These are phyloP conservation scores for Ahaetulla prasina DNA, from an alignment of 2,113 vertebrate species.

Conservation along the genomic window DNA sequence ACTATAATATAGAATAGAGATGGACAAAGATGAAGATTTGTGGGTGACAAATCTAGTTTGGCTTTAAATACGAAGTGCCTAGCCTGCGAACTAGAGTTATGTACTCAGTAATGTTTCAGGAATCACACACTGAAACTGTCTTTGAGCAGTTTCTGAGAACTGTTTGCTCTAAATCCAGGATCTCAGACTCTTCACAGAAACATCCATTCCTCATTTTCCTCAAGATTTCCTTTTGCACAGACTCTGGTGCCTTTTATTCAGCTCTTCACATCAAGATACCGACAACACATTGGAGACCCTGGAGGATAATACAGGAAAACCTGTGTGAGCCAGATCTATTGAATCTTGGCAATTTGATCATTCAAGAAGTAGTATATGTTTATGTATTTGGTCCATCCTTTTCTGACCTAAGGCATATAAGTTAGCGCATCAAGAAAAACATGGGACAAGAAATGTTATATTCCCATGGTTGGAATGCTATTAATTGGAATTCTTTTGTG, in stretches of 20 bases:
- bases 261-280: neutral
- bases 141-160: neutral
- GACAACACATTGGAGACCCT: neutral
- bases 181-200: neutral
- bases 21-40: neutral
- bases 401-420: no score
- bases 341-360: neutral
- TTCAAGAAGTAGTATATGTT: neutral
- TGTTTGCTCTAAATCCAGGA: neutral
- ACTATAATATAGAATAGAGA: neutral
- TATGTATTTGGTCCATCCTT: no score
- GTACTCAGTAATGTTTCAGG: neutral
- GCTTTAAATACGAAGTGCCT: neutral
- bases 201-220: neutral
- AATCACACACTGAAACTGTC: neutral
- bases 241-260: neutral
- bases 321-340: no score
- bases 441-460: neutral
- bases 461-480: neutral
- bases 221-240: neutral
- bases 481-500: no score
- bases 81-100: neutral
- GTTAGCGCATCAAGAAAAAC: no score
- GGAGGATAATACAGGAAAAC: neutral
- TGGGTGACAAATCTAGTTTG: neutral